Evolutionary conservation across 2,888 invertebrate genomes (phyloP).

Genomic region (Endotricha flammealis): DNA sequence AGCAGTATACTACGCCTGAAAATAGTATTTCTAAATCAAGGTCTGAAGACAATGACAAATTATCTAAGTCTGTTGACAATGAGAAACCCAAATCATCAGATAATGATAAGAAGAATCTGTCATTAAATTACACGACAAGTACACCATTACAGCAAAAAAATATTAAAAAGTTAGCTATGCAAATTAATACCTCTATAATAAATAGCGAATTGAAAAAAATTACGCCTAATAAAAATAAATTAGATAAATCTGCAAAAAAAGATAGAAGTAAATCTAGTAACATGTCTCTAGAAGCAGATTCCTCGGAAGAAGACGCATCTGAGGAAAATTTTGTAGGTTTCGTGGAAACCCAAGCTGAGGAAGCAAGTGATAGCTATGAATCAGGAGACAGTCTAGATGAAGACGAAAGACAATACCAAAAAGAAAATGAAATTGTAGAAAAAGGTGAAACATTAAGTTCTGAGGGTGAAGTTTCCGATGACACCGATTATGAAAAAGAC

Average conservation of each 20-base stretch:
- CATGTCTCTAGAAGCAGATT: constrained; percentile 22
- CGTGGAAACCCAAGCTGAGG: constrained; percentile 56
- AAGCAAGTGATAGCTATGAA: constrained; percentile 60
- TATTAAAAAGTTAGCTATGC: constrained; percentile 37
- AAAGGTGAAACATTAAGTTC: constrained; percentile 75
- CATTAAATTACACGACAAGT: constrained; percentile 50
- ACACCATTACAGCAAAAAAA: constrained; percentile 58
- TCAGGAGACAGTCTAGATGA: constrained; percentile 72
- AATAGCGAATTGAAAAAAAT: constrained; percentile 23
- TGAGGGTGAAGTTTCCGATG: constrained; percentile 58
- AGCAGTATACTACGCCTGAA: constrained; percentile 37
- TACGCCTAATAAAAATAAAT: constrained; percentile 18
- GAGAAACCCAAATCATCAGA: constrained; percentile 31
- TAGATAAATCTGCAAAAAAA: constrained; percentile 18
- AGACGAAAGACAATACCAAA: constrained; percentile 63
- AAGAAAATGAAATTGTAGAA: constrained; percentile 67
- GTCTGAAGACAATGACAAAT: constrained; percentile 25
- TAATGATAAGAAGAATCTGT: constrained; percentile 35
- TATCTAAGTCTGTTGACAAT: constrained; percentile 39
- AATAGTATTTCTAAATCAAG: constrained; percentile 33
- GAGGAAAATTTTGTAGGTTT: constrained; percentile 33
- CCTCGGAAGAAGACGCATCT: constrained; percentile 25
- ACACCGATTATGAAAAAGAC: constrained; percentile 69
- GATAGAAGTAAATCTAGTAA: constrained; percentile 20
- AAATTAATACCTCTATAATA: constrained; percentile 51